phyloP scores from a whole-genome alignment of 2,888 invertebrate genomes.

The Sicus ferrugineus region DNA sequence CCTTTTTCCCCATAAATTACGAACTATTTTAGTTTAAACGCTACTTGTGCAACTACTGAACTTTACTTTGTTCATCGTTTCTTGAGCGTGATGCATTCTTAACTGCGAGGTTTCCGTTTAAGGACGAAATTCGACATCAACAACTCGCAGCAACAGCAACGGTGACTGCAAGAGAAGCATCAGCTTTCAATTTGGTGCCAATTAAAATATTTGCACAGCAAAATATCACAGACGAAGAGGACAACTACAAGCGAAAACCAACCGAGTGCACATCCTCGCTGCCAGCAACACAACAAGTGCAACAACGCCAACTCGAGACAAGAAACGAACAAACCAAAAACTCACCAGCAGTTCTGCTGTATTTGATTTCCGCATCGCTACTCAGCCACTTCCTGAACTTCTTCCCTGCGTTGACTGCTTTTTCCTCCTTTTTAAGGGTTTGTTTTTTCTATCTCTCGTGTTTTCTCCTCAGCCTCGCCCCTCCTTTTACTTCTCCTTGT shows the following conservation, averaged over 20 bases:
- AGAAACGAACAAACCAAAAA: neutral
- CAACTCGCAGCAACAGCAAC: neutral
- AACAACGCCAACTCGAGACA: neutral
- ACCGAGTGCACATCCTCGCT: constrained; percentile 3
- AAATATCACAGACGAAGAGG: constrained; percentile 10
- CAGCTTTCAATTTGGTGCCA: constrained; percentile 24
- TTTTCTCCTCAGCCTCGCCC: neutral
- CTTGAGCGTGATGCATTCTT: too few species aligned
- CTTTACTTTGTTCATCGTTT: too few species aligned
- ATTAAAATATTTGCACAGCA: constrained; percentile 26
- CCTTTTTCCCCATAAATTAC: too few species aligned
- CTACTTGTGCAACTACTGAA: too few species aligned
- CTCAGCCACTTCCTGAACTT: neutral
- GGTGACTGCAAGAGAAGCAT: neutral
- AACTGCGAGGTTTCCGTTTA: neutral
- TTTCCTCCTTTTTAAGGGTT: too few species aligned
- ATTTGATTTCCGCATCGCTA: neutral
- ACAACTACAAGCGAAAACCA: constrained; percentile 12
- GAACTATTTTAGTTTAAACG: too few species aligned
- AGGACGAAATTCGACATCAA: neutral
- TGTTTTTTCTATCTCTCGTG: too few species aligned
- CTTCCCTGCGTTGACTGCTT: too few species aligned
- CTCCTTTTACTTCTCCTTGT: neutral
- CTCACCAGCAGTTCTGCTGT: neutral
- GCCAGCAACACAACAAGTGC: neutral